Conservation (phyloP, 2,797 vertebrate genomes). For the Synanceia verrucosa region DNA sequence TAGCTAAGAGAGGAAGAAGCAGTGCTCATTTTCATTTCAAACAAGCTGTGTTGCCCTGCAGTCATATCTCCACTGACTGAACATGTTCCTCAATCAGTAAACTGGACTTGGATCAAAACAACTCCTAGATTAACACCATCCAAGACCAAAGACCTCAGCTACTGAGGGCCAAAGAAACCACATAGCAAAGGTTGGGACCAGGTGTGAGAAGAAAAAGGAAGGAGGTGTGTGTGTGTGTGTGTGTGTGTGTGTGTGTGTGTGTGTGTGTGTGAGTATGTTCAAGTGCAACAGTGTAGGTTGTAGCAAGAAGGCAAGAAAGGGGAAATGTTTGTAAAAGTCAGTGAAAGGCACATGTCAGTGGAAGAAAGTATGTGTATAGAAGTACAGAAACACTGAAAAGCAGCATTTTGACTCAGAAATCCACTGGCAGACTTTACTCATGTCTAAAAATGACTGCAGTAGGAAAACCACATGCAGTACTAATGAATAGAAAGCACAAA, state of each 20-base stretch:
- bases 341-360: not conserved
- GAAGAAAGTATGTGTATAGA: not conserved
- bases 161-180: slow-evolving; percentile 57
- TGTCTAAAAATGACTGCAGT: not conserved
- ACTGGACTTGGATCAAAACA: slow-evolving; percentile 85
- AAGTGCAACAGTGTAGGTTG: not conserved
- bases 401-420: not conserved
- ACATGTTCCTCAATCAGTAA: slow-evolving; percentile 79
- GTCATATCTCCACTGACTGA: slow-evolving; percentile 76
- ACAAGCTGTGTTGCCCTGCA: slow-evolving; percentile 71
- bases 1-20: slow-evolving; percentile 67
- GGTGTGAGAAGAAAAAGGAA: slow-evolving; percentile 45
- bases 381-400: not conserved
- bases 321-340: not conserved
- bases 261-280: not conserved
- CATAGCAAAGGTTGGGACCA: slow-evolving; percentile 48
- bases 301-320: not conserved
- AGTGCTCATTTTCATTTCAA: slow-evolving; percentile 83
- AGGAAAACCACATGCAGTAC: not conserved
- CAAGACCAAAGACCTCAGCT: slow-evolving; percentile 46
- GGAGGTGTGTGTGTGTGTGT: not conserved
- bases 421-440: not conserved
- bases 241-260: not conserved
- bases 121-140: slow-evolving; percentile 69
- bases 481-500: not conserved